phyloP scores from a whole-genome alignment of 1,140 invertebrate species.

The Tenebrio molitor region DNA sequence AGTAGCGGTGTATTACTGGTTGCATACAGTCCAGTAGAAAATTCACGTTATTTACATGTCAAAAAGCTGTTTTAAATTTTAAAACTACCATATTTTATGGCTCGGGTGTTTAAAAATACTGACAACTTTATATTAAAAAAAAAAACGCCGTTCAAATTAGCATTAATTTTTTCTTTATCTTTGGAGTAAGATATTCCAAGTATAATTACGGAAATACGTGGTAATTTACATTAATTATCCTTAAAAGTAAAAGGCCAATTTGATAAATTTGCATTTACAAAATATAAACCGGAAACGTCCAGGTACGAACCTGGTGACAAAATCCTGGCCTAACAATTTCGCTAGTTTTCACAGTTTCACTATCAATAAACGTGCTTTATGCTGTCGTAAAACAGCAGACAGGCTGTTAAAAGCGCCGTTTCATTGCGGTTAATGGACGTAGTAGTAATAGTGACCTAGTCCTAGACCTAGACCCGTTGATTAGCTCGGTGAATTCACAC shows the following conservation, averaged over 20 bases:
- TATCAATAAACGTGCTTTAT: not conserved
- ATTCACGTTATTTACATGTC: not conserved
- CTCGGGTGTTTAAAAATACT: not conserved
- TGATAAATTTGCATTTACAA: slow-evolving; percentile 33
- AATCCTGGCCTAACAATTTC: not conserved
- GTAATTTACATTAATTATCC: slow-evolving; percentile 33
- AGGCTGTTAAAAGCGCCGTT: too few relatives aligned
- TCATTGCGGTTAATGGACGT: slow-evolving; percentile 9
- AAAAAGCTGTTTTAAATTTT: not conserved
- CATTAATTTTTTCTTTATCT: slow-evolving; percentile 24
- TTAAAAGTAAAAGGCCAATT: slow-evolving; percentile 25
- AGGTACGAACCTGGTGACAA: not conserved
- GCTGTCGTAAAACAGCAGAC: not conserved
- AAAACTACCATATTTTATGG: not conserved
- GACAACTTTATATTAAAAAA: slow-evolving; percentile 27
- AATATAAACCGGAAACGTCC: slow-evolving; percentile 27
- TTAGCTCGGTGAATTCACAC: not conserved
- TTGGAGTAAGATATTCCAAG: not conserved
- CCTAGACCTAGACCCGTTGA: slow-evolving; percentile 24
- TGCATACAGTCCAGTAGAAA: not conserved
- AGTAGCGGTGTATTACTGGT: not conserved
- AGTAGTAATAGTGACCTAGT: slow-evolving; percentile 30
- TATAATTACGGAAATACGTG: slow-evolving; percentile 25
- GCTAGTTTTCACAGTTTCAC: not conserved
- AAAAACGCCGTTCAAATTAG: slow-evolving; percentile 50